Percentiles rank a stretch among this genome's conserved stretches.
Evolutionary conservation across 2,113 vertebrate species (phyloP).

Genomic region (Misgurnus anguillicaudatus): DNA sequence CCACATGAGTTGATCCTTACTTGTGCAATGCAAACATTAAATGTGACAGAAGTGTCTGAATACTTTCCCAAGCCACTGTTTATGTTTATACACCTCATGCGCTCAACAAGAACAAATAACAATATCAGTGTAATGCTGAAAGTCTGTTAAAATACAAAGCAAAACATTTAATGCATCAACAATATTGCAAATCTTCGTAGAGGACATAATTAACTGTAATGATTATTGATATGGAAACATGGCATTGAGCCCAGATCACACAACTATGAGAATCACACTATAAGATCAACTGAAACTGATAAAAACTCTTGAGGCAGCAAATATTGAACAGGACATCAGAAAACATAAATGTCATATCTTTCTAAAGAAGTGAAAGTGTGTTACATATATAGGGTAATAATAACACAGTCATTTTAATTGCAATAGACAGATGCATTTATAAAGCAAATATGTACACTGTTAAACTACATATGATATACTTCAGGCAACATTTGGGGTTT

Average conservation of each 20-base stretch:
- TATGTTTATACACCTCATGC: neutral
- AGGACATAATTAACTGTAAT: neutral
- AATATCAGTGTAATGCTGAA: slow-evolving; percentile 13
- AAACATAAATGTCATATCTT: too few relatives aligned
- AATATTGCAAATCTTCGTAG: neutral
- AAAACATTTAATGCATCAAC: neutral
- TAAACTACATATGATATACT: too few relatives aligned
- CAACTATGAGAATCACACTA: neutral
- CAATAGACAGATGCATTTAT: too few relatives aligned
- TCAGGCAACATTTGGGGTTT: too few relatives aligned
- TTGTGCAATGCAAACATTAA: too few relatives aligned
- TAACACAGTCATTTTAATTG: too few relatives aligned
- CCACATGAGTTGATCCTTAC: too few relatives aligned
- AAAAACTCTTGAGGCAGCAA: neutral
- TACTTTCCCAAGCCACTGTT: neutral
- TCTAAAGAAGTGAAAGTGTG: too few relatives aligned
- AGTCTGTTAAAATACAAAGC: slow-evolving; percentile 17
- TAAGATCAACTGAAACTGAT: neutral
- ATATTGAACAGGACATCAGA: too few relatives aligned
- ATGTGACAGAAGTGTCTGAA: too few relatives aligned
- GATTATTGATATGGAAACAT: neutral
- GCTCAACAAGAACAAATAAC: slow-evolving; percentile 2
- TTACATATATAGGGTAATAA: too few relatives aligned
- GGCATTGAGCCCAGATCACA: neutral
- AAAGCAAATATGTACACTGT: too few relatives aligned